These are phyloP conservation scores for Syritta pipiens DNA, from an alignment of 2,888 invertebrate species.

Conservation along the genomic window DNA sequence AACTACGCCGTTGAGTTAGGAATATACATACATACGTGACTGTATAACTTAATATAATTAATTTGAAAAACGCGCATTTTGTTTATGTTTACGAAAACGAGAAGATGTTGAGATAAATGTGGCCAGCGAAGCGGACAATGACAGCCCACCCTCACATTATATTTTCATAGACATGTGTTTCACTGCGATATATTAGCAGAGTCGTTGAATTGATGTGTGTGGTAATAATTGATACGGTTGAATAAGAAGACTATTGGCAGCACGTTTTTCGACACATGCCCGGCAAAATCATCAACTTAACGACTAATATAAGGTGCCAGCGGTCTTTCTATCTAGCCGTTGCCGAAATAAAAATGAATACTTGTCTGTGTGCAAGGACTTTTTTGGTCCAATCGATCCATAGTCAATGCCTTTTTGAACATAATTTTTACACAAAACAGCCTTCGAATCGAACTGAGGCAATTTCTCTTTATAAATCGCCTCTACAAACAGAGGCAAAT, in stretches of 20 bases:
- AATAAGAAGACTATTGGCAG: too few species aligned
- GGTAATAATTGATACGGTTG: too few species aligned
- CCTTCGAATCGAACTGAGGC: too few species aligned
- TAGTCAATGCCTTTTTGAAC: too few species aligned
- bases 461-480: too few species aligned
- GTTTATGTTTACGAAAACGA: conserved; percentile 36
- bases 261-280: conserved; percentile 35
- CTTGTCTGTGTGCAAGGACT: too few species aligned
- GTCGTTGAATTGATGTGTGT: background rate
- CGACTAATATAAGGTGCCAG: background rate
- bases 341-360: too few species aligned
- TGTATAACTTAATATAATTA: conserved; percentile 42
- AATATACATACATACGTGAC: background rate
- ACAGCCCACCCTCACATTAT: conserved; percentile 7
- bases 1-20: conserved; percentile 37
- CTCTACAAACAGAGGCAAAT: too few species aligned
- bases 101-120: conserved; percentile 29
- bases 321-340: too few species aligned
- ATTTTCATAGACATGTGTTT: background rate
- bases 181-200: background rate
- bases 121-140: conserved; percentile 15
- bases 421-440: too few species aligned
- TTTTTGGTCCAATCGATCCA: too few species aligned
- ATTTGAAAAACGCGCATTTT: conserved; percentile 56
- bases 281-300: conserved; percentile 1